Conservation (phyloP, 2,797 vertebrate genomes). For the Vultur gryphus region DNA sequence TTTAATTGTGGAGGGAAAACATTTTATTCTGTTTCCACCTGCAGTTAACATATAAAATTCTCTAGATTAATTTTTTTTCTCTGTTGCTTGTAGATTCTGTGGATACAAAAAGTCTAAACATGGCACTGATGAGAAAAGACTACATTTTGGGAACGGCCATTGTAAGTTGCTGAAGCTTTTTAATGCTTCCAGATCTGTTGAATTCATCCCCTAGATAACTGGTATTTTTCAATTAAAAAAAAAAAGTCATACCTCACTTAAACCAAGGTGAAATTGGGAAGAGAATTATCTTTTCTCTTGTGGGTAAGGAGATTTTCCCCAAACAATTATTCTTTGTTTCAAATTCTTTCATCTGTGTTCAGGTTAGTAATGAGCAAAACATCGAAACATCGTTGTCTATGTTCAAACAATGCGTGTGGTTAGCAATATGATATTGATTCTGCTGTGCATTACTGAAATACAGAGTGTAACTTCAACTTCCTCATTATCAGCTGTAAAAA, state of each 20-base stretch:
- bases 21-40: conserved; percentile 47
- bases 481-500: neutral
- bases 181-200: neutral
- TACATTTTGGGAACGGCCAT: conserved; percentile 96
- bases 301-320: neutral
- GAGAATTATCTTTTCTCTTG: neutral
- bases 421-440: neutral
- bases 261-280: neutral
- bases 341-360: conserved; percentile 1
- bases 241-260: neutral
- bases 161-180: conserved; percentile 80
- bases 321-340: conserved; percentile 55
- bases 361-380: neutral
- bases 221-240: neutral
- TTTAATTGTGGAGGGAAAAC: conserved; percentile 65
- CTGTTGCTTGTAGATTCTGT: conserved; percentile 85
- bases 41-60: conserved; percentile 12
- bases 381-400: neutral
- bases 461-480: neutral
- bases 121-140: conserved; percentile 89
- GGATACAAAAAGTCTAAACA: conserved; percentile 95
- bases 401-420: neutral
- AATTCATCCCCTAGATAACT: neutral
- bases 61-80: neutral
- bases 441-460: neutral